phyloP scores from a whole-genome alignment of 2,888 invertebrate genomes.

The Philaethria dido region DNA sequence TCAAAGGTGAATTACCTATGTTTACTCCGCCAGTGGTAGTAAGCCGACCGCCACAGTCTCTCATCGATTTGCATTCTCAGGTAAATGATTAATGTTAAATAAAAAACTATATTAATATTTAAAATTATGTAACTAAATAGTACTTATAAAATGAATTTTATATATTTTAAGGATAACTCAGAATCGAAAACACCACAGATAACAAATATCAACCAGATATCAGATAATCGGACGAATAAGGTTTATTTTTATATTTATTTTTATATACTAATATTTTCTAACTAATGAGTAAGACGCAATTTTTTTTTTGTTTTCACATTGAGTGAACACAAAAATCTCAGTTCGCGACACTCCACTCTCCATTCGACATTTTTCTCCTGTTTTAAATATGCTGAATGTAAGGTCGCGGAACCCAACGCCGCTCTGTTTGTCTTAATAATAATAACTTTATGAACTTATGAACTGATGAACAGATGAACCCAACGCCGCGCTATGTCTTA shows the following conservation, averaged over 20 bases:
- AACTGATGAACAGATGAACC: too few species aligned
- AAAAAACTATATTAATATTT: neutral
- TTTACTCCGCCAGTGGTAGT: conserved; percentile 79
- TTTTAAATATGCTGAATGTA: too few species aligned
- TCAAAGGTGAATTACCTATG: conserved; percentile 69
- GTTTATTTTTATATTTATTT: conserved; percentile 4
- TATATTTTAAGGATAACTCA: conserved; percentile 3
- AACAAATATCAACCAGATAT: conserved; percentile 14
- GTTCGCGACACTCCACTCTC: too few species aligned
- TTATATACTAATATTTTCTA: too few species aligned
- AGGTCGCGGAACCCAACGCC: too few species aligned
- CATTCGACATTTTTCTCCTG: too few species aligned
- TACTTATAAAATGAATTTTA: neutral
- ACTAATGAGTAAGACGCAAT: too few species aligned
- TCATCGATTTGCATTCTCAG: conserved; percentile 72
- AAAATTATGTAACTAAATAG: neutral
- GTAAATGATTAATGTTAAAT: conserved; percentile 50
- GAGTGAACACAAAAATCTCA: too few species aligned
- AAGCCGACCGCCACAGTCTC: conserved; percentile 73
- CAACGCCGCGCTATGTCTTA: too few species aligned
- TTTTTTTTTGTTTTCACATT: too few species aligned
- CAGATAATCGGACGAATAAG: conserved; percentile 27
- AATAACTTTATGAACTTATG: too few species aligned
- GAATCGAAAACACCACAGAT: conserved; percentile 20
- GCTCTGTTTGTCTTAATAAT: too few species aligned